Base-by-base conservation (phyloP, 2,888 invertebrate genomes). In the Zaprionus obscuricornis region DNA sequence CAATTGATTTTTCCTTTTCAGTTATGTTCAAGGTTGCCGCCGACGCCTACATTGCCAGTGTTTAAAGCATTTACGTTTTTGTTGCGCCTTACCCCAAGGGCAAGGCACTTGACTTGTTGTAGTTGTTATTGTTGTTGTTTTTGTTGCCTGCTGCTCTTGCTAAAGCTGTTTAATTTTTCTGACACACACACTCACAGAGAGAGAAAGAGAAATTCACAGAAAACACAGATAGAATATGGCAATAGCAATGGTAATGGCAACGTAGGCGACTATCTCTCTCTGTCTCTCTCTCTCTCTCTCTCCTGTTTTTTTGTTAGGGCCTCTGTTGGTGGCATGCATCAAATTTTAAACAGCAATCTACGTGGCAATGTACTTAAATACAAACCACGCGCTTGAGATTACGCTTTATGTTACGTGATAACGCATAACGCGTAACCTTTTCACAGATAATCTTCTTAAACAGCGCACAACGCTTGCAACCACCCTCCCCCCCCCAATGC, bases 331-430 rank as follows among this genome's bases (percentile, higher is more conserved):
- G 49, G 65, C 66, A 66, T 66, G 86, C 77, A 81, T 86, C 85
- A 86, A 79, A 79, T 79, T 86, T 79, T 84, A 86, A 86, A 84
- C 59, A 86, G 77, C 85, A 79, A 79, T 79, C 82, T 69, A 54
- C 68, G 52, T 60, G 66, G 59, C 74, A 62, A 54, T 76, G 77
- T 86, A 72, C 76, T 66, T 71, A 84, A 81, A 81, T 66, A 63
- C 70, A 66, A 84, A 64, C 85, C 86, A 81, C 85, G 82, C 86
- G 63, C 78, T 62, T 37, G 63, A 67, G 84, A 85, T 85, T 85
- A 73, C 77, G 81, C 83, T 86, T 82, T 82, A 86, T 86, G 85
- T 86, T 82, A 82, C 82, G 87, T 82, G 82, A 82, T 82, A 85
- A 85, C 83, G 87, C 82, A 82, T 84, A 68, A 68, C 84, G 86